phyloP scores from a whole-genome alignment of 2,113 vertebrate species.

The Cheilinus undulatus region DNA sequence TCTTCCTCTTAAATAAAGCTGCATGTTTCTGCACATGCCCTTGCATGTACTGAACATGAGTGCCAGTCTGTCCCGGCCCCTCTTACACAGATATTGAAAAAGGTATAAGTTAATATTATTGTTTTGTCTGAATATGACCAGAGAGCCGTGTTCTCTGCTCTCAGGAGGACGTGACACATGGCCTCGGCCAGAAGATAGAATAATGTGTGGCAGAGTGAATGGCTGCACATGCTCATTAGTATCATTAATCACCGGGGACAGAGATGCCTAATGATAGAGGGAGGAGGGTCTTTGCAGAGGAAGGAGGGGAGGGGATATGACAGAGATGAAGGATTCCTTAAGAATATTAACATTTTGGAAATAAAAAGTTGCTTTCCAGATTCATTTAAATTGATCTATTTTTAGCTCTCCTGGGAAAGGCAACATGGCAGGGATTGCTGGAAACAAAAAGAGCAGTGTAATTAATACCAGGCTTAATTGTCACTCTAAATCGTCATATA shows the following conservation, averaged over 20 bases:
- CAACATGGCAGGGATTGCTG: conserved; percentile 44
- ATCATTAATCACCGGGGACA: conserved; percentile 81
- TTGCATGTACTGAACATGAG: not conserved
- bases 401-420: conserved; percentile 44
- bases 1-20: not conserved
- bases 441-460: conserved; percentile 64
- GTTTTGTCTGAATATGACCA: conserved; percentile 44
- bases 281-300: conserved; percentile 59
- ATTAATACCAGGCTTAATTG: conserved; percentile 67
- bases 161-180: conserved; percentile 69
- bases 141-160: conserved; percentile 44
- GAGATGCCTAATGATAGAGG: conserved; percentile 75
- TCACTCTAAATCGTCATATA: conserved; percentile 60
- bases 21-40: conserved; percentile 2
- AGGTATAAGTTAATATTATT: conserved; percentile 46
- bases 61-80: not conserved
- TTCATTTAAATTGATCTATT: conserved; percentile 57
- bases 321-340: conserved; percentile 68
- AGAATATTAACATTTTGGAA: conserved; percentile 69
- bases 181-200: conserved; percentile 70
- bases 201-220: conserved; percentile 74
- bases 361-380: conserved; percentile 49
- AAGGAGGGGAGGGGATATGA: conserved; percentile 55
- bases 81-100: conserved; percentile 38
- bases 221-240: conserved; percentile 81